These are phyloP conservation scores for Heliconius hortense DNA, from an alignment of 2,888 invertebrate species.

Conservation along the genomic window DNA sequence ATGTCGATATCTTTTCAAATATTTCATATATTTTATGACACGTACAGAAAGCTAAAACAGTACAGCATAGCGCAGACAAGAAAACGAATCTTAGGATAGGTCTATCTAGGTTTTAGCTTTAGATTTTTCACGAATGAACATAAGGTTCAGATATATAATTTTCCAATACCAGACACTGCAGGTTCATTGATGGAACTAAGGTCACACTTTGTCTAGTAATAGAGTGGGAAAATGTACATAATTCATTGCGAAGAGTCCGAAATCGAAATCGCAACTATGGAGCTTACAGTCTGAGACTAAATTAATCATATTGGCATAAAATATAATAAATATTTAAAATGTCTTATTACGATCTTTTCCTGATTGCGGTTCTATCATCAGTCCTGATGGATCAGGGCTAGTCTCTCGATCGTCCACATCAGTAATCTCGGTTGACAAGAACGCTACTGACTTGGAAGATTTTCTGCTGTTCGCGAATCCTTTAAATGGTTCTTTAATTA, in stretches of 20 bases:
- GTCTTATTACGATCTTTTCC: conserved; percentile 41
- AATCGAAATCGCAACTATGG: neutral
- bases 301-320: neutral
- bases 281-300: neutral
- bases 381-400: conserved; percentile 49
- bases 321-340: neutral
- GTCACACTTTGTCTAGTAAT: neutral
- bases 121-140: neutral
- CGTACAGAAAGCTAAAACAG: too few relatives aligned
- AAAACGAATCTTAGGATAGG: too few relatives aligned
- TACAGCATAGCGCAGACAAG: too few relatives aligned
- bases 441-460: conserved; percentile 71
- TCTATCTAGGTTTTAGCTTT: neutral
- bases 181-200: neutral
- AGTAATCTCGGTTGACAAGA: conserved; percentile 57
- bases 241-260: neutral
- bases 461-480: conserved; percentile 50
- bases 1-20: too few relatives aligned
- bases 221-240: neutral
- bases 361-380: conserved; percentile 55
- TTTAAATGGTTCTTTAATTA: neutral
- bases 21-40: too few relatives aligned
- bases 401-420: conserved; percentile 47
- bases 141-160: too few relatives aligned
- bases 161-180: neutral